phyloP scores from a whole-genome alignment of 2,113 vertebrate genomes.

The Rhagologus leucostigma region DNA sequence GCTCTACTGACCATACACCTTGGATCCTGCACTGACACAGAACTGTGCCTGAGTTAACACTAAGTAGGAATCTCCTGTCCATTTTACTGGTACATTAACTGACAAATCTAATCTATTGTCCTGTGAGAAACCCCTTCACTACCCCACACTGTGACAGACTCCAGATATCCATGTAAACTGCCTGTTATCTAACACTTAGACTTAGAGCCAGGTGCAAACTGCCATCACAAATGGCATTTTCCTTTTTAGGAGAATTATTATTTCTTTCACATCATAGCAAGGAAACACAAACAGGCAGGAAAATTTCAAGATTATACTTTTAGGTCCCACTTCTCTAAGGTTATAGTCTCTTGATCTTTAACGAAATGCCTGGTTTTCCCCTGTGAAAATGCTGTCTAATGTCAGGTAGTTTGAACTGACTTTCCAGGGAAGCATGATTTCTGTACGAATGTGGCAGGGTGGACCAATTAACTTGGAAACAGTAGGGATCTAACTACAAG shows the following conservation, averaged over 20 bases:
- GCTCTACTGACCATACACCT: not conserved
- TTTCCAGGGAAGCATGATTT: not conserved
- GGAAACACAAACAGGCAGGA: not conserved
- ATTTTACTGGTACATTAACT: not conserved
- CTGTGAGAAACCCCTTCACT: not conserved
- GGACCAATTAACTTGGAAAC: slow-evolving; percentile 8
- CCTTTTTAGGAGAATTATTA: not conserved
- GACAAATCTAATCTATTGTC: not conserved
- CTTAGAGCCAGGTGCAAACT: not conserved
- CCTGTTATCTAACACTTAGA: not conserved
- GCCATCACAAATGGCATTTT: not conserved
- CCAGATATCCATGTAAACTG: not conserved
- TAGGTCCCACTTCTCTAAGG: not conserved
- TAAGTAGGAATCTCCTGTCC: not conserved
- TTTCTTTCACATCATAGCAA: not conserved
- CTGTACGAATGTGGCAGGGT: not conserved
- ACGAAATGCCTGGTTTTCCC: not conserved
- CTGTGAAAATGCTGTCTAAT: not conserved
- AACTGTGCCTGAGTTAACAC: not conserved
- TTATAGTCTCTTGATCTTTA: not conserved
- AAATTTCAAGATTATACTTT: not conserved
- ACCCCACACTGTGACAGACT: not conserved
- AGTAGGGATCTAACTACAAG: not conserved
- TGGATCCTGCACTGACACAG: not conserved
- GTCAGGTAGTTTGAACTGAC: not conserved